Percentiles rank a stretch among this genome's conserved stretches.
phyloP scores from a whole-genome alignment of 2,113 vertebrate species.

The Ahaetulla prasina region DNA sequence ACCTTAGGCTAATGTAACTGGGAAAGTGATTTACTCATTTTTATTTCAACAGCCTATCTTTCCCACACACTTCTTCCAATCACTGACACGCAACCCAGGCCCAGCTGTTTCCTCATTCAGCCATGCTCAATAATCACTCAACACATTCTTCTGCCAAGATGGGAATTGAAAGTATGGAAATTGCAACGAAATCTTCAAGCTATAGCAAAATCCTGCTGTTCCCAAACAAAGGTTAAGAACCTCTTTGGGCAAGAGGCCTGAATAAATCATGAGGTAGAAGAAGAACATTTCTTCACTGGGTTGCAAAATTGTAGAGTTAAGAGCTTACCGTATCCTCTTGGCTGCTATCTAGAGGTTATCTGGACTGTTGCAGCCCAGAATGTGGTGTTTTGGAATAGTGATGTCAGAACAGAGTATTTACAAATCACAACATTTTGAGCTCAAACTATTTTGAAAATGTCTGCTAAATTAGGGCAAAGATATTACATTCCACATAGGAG shows the following conservation, averaged over 20 bases:
- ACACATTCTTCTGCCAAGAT: not conserved
- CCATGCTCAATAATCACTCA: not conserved
- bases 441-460: not conserved
- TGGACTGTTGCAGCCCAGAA: not conserved
- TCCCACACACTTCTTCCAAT: slow-evolving; percentile 10
- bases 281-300: not conserved
- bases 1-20: slow-evolving; percentile 24
- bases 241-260: not conserved
- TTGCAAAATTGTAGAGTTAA: not conserved
- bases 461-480: not conserved
- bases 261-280: not conserved
- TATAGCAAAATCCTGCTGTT: not conserved
- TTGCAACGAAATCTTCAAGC: not conserved
- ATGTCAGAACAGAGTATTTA: not conserved
- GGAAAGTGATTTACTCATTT: slow-evolving; percentile 25
- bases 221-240: not conserved
- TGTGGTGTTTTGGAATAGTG: not conserved
- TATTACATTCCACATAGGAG: not conserved
- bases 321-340: not conserved
- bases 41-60: not conserved
- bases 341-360: not conserved
- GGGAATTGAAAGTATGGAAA: not conserved
- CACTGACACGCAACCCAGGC: not conserved
- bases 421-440: not conserved
- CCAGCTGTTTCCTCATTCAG: not conserved